Conservation (phyloP, 2,888 invertebrate species). For the Sarcophaga rosellei region DNA sequence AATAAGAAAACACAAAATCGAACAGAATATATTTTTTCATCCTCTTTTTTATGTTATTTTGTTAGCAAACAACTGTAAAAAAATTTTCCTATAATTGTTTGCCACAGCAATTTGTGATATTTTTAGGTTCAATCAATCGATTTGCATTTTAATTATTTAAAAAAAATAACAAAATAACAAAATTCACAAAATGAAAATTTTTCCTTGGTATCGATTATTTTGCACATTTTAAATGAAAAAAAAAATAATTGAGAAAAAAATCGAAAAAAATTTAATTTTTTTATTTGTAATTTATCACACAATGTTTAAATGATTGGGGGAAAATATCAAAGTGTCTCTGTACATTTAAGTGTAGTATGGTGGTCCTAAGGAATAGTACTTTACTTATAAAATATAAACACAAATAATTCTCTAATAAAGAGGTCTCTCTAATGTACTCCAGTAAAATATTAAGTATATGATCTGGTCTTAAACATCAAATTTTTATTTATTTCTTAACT, state of each 20-base stretch:
- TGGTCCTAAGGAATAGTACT: no score
- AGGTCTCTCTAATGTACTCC: no score
- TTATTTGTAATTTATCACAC: constrained; percentile 54
- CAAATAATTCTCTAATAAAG: no score
- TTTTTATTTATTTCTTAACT: no score
- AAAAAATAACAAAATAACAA: constrained; percentile 59
- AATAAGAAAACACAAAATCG: no score
- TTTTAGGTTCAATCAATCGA: constrained; percentile 57
- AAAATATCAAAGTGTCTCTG: background rate
- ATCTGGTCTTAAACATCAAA: no score
- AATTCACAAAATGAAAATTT: constrained; percentile 52
- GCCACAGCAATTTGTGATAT: constrained; percentile 59
- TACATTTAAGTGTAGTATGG: background rate
- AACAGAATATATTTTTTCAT: constrained; percentile 12
- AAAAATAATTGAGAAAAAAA: constrained; percentile 58
- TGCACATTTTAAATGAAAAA: constrained; percentile 51
- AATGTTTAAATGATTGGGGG: background rate
- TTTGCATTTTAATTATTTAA: constrained; percentile 59
- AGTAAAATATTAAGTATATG: no score
- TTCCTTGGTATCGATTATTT: constrained; percentile 67
- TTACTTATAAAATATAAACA: no score
- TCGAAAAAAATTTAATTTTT: constrained; percentile 45
- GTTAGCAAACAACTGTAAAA: constrained; percentile 63
- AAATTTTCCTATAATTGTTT: constrained; percentile 67
- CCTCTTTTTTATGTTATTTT: constrained; percentile 42